Percentiles rank a stretch among this genome's conserved stretches.
Conservation (phyloP, 2,888 invertebrate species). For the Himalopsyche kuldschensis region DNA sequence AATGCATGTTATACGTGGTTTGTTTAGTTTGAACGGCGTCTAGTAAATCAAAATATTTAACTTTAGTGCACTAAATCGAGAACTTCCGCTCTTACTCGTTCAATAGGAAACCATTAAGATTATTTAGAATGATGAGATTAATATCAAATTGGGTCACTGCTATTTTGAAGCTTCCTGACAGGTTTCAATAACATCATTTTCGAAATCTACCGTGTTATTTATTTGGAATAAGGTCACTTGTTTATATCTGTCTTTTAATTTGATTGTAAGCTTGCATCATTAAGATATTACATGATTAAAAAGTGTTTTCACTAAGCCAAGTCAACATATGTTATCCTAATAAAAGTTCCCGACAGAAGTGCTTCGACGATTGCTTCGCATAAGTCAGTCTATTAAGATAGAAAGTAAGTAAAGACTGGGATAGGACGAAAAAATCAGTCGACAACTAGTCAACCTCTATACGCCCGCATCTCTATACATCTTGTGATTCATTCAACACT, state of each 20-base stretch:
- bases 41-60: background rate
- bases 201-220: background rate
- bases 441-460: too few species aligned
- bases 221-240: background rate
- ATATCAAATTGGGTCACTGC: background rate
- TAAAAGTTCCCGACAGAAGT: too few species aligned
- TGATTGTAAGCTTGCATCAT: too few species aligned
- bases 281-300: too few species aligned
- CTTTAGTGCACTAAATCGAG: background rate
- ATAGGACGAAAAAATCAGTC: too few species aligned
- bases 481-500: too few species aligned
- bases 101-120: background rate
- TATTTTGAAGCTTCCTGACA: background rate
- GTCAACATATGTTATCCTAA: too few species aligned
- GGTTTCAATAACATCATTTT: background rate
- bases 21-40: background rate
- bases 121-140: background rate
- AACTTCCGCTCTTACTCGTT: background rate
- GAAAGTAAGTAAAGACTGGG: too few species aligned
- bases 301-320: too few species aligned
- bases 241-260: background rate
- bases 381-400: too few species aligned
- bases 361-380: too few species aligned
- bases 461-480: too few species aligned
- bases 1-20: background rate